Evolutionary conservation across 2,113 vertebrate genomes (phyloP).

Genomic region (Zosterops borbonicus): DNA sequence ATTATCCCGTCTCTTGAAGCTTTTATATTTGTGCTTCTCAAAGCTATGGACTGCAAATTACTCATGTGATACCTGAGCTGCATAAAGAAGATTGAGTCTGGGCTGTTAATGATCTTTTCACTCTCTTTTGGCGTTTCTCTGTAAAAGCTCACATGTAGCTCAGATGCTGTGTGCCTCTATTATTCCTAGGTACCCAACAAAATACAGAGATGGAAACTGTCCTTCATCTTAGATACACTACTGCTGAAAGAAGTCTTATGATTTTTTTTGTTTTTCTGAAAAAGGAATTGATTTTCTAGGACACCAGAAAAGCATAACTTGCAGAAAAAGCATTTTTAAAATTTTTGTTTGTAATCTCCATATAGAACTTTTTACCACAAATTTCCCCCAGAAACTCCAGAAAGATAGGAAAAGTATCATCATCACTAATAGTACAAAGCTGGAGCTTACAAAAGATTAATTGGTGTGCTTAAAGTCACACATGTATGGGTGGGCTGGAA

Average conservation of each 20-base stretch:
- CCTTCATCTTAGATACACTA: constrained; percentile 10
- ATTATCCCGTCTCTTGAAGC: constrained; percentile 75
- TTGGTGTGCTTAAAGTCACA: neutral
- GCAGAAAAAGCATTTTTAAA: neutral
- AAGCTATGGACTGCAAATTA: constrained; percentile 73
- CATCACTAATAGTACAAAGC: neutral
- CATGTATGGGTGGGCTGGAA: neutral
- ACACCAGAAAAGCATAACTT: neutral
- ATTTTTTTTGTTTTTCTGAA: neutral
- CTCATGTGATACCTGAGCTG: constrained; percentile 76
- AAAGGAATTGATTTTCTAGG: constrained; percentile 8
- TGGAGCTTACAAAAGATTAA: neutral
- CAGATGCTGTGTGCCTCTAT: constrained; percentile 45
- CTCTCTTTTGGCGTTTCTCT: constrained; percentile 64
- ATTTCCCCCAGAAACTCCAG: neutral
- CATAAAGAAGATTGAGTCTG: constrained; percentile 73
- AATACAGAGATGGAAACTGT: constrained; percentile 54
- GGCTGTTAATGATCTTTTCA: constrained; percentile 75
- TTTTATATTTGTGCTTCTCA: constrained; percentile 74
- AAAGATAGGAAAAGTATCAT: neutral
- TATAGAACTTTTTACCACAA: neutral
- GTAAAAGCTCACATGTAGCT: constrained; percentile 53
- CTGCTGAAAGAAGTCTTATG: constrained; percentile 44
- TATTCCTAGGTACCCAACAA: constrained; percentile 61
- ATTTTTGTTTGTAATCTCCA: neutral